A percentile compares a stretch with the other conserved stretches of the same genome.
Conservation (phyloP, 2,888 invertebrate species). For the Lomographa bimaculata region DNA sequence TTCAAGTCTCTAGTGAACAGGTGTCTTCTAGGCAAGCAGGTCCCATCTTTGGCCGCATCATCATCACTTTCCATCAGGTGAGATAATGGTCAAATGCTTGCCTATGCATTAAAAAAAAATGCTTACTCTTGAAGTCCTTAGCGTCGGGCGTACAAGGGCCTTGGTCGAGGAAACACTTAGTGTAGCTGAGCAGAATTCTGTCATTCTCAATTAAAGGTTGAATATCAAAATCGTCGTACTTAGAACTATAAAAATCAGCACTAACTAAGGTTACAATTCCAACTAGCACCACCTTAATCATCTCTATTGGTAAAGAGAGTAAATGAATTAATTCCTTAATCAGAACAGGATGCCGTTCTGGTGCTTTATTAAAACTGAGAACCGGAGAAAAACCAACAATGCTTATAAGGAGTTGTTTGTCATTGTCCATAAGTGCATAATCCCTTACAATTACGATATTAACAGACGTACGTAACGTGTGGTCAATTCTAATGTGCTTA, state of each 20-base stretch:
- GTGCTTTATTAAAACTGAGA: slow-evolving; percentile 16
- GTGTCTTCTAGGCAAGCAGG: too few relatives aligned
- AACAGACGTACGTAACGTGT: slow-evolving; percentile 32
- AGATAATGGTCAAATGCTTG: too few relatives aligned
- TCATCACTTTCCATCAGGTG: too few relatives aligned
- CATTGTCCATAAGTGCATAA: slow-evolving; percentile 51
- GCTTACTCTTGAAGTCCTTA: slow-evolving; percentile 88
- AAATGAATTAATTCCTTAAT: too few relatives aligned
- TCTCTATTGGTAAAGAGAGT: slow-evolving; percentile 1
- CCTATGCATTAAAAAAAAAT: too few relatives aligned
- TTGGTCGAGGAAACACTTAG: slow-evolving; percentile 86
- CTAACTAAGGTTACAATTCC: slow-evolving; percentile 37
- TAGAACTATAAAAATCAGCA: slow-evolving; percentile 84
- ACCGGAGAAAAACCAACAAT: slow-evolving; percentile 6
- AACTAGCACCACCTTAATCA: slow-evolving; percentile 30
- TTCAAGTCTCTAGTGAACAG: too few relatives aligned
- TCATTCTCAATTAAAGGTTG: slow-evolving; percentile 87
- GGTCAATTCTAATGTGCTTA: slow-evolving; percentile 42
- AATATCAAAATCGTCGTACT: slow-evolving; percentile 88
- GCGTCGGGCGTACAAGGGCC: slow-evolving; percentile 89
- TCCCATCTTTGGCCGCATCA: too few relatives aligned
- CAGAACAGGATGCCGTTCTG: too few relatives aligned
- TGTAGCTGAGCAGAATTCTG: slow-evolving; percentile 86
- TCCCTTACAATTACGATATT: slow-evolving; percentile 48
- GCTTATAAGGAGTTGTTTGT: slow-evolving; percentile 36